Conservation (phyloP, 2,888 invertebrate genomes). For the Meghimatium bilineatum region DNA sequence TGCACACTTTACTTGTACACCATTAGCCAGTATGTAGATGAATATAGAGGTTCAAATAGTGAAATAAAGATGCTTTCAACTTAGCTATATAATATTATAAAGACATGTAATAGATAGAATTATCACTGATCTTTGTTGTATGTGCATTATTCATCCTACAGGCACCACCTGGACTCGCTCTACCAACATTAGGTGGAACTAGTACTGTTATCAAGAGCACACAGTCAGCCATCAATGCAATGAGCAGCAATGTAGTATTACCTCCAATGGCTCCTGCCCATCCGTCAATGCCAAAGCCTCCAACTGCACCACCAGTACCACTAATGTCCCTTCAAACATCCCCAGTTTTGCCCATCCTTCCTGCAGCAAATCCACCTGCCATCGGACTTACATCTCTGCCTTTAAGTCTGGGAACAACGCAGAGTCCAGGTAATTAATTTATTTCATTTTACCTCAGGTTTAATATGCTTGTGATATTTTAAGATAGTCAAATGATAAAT, state of each 20-base stretch:
- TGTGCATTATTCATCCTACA: conserved; percentile 50
- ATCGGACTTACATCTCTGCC: conserved; percentile 45
- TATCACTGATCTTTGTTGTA: background rate
- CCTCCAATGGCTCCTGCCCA: conserved; percentile 48
- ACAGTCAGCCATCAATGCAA: conserved; percentile 49
- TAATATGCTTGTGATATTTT: no score
- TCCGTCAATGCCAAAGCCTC: conserved; percentile 49
- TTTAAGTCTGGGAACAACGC: conserved; percentile 16
- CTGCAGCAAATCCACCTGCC: conserved; percentile 47
- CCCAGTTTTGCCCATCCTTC: conserved; percentile 46
- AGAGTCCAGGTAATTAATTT: conserved; percentile 36
- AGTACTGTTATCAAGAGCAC: conserved; percentile 46
- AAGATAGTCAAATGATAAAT: no score
- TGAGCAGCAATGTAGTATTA: conserved; percentile 48
- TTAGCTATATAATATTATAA: no score
- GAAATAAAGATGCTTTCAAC: no score
- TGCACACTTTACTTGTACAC: no score
- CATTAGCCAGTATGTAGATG: no score
- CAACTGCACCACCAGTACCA: conserved; percentile 48
- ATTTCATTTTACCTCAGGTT: background rate
- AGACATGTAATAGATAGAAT: background rate
- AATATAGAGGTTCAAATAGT: no score
- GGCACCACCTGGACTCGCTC: conserved; percentile 71
- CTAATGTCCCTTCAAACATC: conserved; percentile 49
- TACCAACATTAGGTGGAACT: conserved; percentile 63